Conservation (phyloP, 2,888 invertebrate genomes). For the Chaitophorus viminalis region DNA sequence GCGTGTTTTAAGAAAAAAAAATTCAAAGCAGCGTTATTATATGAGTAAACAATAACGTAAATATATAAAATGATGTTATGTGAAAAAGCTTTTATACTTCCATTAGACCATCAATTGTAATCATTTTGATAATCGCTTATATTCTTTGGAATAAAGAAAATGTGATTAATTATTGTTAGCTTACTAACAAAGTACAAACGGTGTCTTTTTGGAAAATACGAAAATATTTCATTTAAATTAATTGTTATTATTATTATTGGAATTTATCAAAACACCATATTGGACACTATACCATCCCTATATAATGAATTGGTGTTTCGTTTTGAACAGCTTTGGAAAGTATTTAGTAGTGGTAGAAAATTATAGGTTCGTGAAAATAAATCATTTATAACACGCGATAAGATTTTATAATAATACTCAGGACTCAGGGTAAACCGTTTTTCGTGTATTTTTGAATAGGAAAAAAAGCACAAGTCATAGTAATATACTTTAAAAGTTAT, state of each 20-base stretch:
- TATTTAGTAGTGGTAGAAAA: neutral
- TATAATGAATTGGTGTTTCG: no score
- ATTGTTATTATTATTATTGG: neutral
- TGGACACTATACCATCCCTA: no score
- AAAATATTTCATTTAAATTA: neutral
- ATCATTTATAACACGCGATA: neutral
- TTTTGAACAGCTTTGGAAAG: no score
- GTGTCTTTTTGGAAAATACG: no score
- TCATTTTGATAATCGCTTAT: neutral
- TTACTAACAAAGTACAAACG: no score
- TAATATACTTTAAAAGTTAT: no score
- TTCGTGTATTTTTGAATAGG: neutral
- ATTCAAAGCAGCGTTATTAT: neutral
- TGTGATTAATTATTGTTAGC: conserved; percentile 32
- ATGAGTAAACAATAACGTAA: neutral
- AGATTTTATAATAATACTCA: neutral
- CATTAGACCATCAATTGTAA: neutral
- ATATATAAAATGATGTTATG: neutral
- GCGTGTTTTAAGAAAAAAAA: neutral
- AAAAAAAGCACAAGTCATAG: neutral
- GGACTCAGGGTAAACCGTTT: neutral
- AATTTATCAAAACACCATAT: neutral
- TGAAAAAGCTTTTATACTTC: neutral
- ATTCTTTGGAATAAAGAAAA: neutral
- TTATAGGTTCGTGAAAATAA: neutral